Evolutionary conservation across 2,113 vertebrate genomes (phyloP).

Genomic region (Lota lota): DNA sequence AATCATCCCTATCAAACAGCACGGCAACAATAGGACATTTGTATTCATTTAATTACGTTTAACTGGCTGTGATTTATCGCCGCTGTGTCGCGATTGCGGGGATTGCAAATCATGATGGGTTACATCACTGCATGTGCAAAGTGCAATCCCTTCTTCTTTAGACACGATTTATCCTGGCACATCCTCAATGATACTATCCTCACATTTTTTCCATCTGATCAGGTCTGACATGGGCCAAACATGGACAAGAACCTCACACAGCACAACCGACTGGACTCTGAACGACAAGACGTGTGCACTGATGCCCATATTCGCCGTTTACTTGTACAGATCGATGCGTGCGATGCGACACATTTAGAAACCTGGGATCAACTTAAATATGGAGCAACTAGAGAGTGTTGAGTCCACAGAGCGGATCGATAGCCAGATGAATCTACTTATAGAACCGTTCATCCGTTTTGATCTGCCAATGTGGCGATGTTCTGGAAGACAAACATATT

Average conservation of each 20-base stretch:
- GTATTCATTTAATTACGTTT: not conserved
- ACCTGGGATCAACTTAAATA: no score
- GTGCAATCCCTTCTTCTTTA: not conserved
- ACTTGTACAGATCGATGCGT: no score
- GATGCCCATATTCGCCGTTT: constrained; percentile 10
- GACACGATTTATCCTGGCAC: not conserved
- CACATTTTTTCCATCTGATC: not conserved
- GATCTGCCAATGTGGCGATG: no score
- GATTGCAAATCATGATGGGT: not conserved
- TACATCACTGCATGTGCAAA: not conserved
- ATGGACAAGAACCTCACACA: constrained; percentile 10
- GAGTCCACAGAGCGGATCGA: no score
- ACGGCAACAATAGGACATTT: not conserved
- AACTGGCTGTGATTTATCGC: no score
- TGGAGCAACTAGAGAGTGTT: no score
- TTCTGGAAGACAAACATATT: no score
- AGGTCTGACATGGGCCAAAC: not conserved
- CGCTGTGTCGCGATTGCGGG: not conserved
- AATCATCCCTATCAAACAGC: not conserved
- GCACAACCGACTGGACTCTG: not conserved
- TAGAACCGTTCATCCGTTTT: no score
- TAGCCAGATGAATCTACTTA: no score
- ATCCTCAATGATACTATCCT: constrained; percentile 6
- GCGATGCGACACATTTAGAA: no score
- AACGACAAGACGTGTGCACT: constrained; percentile 11